Conservation (phyloP, 2,888 invertebrate genomes). For the Listrodromus nycthemerus region DNA sequence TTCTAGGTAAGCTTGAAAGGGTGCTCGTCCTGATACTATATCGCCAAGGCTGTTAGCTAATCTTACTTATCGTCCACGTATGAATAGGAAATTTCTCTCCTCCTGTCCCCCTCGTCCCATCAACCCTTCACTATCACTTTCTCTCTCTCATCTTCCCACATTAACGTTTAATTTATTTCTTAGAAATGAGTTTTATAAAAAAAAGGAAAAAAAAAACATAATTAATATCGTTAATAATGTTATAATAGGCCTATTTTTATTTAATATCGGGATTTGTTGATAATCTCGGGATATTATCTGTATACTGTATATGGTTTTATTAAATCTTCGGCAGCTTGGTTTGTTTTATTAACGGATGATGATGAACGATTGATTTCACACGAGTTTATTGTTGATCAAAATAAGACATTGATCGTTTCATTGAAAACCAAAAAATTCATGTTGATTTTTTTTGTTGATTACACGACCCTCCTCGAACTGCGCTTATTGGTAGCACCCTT, state of each 20-base stretch:
- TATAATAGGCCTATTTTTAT: conserved; percentile 54
- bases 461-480: neutral
- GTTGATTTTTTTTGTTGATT: conserved; percentile 42
- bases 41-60: conserved; percentile 66
- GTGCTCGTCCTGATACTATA: conserved; percentile 67
- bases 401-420: conserved; percentile 76
- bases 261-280: conserved; percentile 33
- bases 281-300: conserved; percentile 56
- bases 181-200: conserved; percentile 73
- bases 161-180: conserved; percentile 69
- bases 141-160: neutral
- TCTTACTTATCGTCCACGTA: conserved; percentile 63
- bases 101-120: conserved; percentile 9
- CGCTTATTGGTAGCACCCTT: conserved; percentile 14
- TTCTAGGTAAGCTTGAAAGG: conserved; percentile 69
- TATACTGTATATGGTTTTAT: conserved; percentile 77
- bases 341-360: conserved; percentile 75
- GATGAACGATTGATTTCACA: conserved; percentile 57
- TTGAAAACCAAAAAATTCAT: conserved; percentile 55
- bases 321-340: conserved; percentile 76
- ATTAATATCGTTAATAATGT: conserved; percentile 57
- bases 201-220: conserved; percentile 64
- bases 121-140: neutral
- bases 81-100: conserved; percentile 43
- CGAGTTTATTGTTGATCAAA: conserved; percentile 73